These are phyloP conservation scores for Anguilla obscura DNA, from an alignment of 2,797 vertebrate genomes.

Conservation along the genomic window DNA sequence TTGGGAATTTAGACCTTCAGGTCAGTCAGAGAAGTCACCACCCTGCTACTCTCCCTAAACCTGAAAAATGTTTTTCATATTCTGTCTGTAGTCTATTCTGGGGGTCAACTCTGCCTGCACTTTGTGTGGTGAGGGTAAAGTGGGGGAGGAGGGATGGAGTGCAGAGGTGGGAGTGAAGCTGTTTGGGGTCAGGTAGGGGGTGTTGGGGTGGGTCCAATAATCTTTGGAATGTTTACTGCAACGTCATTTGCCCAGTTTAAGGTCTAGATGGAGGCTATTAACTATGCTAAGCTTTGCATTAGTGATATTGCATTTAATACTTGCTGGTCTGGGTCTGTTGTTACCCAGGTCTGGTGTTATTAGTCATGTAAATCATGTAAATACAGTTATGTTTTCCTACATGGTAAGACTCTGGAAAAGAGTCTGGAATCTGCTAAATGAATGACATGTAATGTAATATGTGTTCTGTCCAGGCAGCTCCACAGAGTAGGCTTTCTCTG, in stretches of 20 bases:
- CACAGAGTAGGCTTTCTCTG: not conserved
- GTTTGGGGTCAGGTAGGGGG: not conserved
- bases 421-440: no score
- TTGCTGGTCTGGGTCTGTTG: not conserved
- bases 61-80: not conserved
- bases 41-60: not conserved
- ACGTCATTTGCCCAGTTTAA: not conserved
- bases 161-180: not conserved
- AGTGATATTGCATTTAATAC: not conserved
- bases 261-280: not conserved
- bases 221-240: not conserved
- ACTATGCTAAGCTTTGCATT: not conserved
- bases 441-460: no score
- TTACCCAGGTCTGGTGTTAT: not conserved
- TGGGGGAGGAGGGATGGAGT: not conserved
- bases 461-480: no score
- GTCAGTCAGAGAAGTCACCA: not conserved
- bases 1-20: not conserved
- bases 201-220: not conserved
- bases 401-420: no score
- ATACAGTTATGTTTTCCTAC: no score
- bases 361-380: not conserved
- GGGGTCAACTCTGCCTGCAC: not conserved
- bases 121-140: not conserved
- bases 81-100: not conserved